Evolutionary conservation across 2,113 vertebrate genomes (phyloP), one percentile per base, ranked within the genome.

Genomic region (Eptesicus fuscus): DNA sequence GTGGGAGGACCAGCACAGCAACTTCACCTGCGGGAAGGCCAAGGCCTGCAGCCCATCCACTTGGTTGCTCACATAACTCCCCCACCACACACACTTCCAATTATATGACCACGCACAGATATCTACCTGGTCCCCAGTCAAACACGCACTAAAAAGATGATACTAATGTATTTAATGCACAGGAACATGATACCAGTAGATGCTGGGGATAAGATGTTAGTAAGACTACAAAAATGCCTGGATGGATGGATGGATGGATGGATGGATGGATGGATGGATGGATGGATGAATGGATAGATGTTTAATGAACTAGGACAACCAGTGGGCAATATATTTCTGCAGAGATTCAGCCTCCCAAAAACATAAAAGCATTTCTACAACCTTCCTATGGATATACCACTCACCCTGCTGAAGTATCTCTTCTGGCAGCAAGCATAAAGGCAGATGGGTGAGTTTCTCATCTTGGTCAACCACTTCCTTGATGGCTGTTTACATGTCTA

Each of bases 391-490:
- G 35, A 37, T 35, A 28, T 22, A 63, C n/a, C 10, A 71, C 22
- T 7, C 37, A 67, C 22, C 30, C 23, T 61, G 18, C n/a, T 47
- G 2, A 92, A 89, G 35, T 30, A 32, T 18, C 28, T 88, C 77
- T 83, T 94, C 63, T 84, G 18, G 69, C 74, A 90, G 91, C 30
- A 90, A 90, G n/a, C 47, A 44, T 22, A 76, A 76, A 74, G n/a
- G 22, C 63, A 94, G 44, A 73, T 40, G 11, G 90, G 42, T 78
- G 37, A 73, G 30, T 63, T 74, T 92, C 73, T 91, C 87, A 93
- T 23, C 71, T 93, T 1, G 35, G 73, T 87, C 77, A 96, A 94
- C 93, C 93, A 95, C 86, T 97, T 95, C 71, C 91, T 84, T 90
- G 47, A 56, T 40, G 37, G 8, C 16, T 96, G 23, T 93, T 94